Base-by-base conservation (phyloP, 2,888 invertebrate species). In the Achlya flavicornis region DNA sequence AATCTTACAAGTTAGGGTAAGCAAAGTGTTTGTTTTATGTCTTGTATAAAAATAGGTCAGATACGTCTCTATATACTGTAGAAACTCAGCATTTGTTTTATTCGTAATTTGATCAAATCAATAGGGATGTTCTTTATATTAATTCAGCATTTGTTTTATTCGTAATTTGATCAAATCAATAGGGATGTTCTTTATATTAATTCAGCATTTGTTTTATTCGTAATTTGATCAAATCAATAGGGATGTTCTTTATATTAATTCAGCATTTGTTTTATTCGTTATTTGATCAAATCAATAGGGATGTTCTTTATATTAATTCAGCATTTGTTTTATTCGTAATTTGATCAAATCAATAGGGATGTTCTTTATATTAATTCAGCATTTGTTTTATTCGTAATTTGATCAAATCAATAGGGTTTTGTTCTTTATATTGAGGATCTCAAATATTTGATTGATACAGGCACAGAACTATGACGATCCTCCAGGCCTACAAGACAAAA, bases 401-500 rank as follows among this genome's bases (percentile, higher is more conserved):
- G 35, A 35, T 7, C 35, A 35, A 35, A 5, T 35, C 7, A 8
- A 14, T 61, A 41, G 48, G 14, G n/a, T n/a, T 61, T 26, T 33
- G 60, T 2, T 57, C 14, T 57, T 10, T 33, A 32, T 61, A 57
- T 57, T 59, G 35, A n/a, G 7, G 12, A 35, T 62, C 4, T 33
- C 63, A 48, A 38, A 33, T 66, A 14, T n/a, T 3, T 10, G 8
- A 53, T 53, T 53, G 16, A 53, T 66, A 12, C 70, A 89, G 90
- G 83, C 87, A 0, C 97, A 97, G 43, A 96, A 97, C 66, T 98
- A 98, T 79, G 97, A 97, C 78, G 99, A 99, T 91, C 99, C 99
- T 3, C 98, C 98, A 0, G 98, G 98, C 32, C 94, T 99, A 58
- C 96, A 97, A 78, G 99, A 99, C 83, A 99, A 99, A 88, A 98